phyloP scores from a whole-genome alignment of 2,888 invertebrate genomes.

The Dioctria linearis region DNA sequence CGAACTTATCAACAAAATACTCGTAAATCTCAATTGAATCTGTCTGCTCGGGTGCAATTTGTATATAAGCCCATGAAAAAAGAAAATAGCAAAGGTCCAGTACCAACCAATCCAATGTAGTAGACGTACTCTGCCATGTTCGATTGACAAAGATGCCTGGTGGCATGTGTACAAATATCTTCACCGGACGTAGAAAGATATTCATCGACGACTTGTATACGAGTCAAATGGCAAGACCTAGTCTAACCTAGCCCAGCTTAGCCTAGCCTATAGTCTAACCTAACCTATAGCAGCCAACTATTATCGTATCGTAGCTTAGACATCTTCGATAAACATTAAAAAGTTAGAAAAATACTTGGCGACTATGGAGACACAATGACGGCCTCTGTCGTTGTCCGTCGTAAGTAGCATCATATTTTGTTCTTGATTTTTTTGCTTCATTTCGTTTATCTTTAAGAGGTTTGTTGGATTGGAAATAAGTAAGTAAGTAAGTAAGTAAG shows the following conservation, averaged over 20 bases:
- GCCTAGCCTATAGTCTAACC: no score
- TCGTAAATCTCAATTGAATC: conserved; percentile 16
- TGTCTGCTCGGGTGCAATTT: conserved; percentile 16
- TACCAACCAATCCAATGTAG: conserved; percentile 3
- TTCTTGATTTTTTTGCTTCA: neutral
- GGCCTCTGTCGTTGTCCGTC: conserved; percentile 41
- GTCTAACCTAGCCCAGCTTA: conserved; percentile 1
- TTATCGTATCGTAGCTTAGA: neutral
- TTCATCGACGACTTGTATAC: neutral
- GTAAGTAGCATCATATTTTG: conserved; percentile 44
- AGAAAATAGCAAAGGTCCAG: conserved; percentile 23
- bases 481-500: no score
- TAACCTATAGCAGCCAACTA: no score
- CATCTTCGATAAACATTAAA: conserved; percentile 35
- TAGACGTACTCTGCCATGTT: conserved; percentile 22
- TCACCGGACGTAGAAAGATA: conserved; percentile 40
- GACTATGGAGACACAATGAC: conserved; percentile 39
- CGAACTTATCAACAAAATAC: neutral
- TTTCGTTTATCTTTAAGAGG: neutral
- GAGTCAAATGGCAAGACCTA: neutral
- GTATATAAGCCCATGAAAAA: neutral
- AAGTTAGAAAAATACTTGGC: conserved; percentile 41
- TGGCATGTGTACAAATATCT: conserved; percentile 40
- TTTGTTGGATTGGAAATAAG: neutral
- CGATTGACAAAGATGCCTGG: conserved; percentile 49